These are phyloP conservation scores for Hypocryptadius cinnamomeus DNA, from an alignment of 2,113 vertebrate genomes.

Conservation along the genomic window DNA sequence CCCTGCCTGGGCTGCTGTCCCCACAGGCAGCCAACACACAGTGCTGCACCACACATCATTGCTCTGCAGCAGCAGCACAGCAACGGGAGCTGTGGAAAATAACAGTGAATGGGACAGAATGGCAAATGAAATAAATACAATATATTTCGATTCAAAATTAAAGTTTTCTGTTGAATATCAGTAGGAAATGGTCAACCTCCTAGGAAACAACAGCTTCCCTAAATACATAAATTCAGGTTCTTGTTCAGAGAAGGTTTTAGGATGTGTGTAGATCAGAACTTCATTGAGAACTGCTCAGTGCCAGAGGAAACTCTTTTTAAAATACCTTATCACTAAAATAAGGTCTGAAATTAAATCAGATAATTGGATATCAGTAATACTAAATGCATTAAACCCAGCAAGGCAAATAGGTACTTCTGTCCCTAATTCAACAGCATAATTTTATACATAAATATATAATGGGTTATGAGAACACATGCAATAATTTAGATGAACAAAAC, in stretches of 20 bases:
- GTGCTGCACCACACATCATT: background rate
- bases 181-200: background rate
- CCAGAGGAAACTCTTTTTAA: background rate
- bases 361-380: background rate
- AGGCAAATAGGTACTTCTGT: background rate
- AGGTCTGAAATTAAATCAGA: background rate
- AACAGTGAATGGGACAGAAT: background rate
- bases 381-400: background rate
- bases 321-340: background rate
- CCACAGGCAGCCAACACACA: background rate
- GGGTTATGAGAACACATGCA: background rate
- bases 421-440: background rate
- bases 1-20: background rate
- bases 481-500: background rate
- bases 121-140: background rate
- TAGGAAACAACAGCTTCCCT: background rate
- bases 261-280: background rate
- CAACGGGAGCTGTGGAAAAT: rapidly evolving
- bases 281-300: background rate
- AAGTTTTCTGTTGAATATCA: background rate
- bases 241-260: background rate
- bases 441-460: background rate
- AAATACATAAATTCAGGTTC: background rate
- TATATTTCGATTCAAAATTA: background rate
- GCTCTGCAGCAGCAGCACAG: background rate